A percentile compares a stretch with the other conserved stretches of the same genome.
Conservation (phyloP, 37 sponge, comb jelly and placozoan genomes). For the Beroe ovata region DNA sequence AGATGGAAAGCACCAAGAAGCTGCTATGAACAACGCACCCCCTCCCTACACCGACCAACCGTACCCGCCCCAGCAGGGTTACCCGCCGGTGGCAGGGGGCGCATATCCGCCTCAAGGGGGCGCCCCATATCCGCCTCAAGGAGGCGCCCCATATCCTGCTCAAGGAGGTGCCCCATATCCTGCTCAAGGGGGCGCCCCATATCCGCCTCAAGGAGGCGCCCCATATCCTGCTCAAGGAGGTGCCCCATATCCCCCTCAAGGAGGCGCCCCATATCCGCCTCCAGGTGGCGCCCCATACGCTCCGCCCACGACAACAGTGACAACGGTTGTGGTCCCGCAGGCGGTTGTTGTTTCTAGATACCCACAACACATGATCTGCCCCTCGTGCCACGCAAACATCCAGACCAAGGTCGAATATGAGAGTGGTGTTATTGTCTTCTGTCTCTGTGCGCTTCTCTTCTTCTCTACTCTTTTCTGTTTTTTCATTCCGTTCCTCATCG, state of each 20-base stretch:
- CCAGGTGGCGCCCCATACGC: not conserved
- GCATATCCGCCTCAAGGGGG: not conserved
- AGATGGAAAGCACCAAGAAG: not conserved
- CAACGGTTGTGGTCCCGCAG: not conserved
- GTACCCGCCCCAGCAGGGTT: not conserved
- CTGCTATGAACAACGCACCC: too few relatives aligned
- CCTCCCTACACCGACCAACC: not conserved
- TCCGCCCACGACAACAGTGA: not conserved
- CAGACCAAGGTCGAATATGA: not conserved
- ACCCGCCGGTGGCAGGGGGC: not conserved
- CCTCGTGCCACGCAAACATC: not conserved
- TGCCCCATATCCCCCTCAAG: not conserved
- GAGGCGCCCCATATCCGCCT: conserved; percentile 1
- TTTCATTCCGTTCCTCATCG: conserved; percentile 30
- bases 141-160: not conserved
- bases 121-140: conserved; percentile 14
- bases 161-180: not conserved
- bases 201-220: not conserved
- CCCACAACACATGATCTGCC: not conserved
- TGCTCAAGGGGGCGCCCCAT: not conserved
- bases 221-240: not conserved
- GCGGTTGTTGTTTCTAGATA: not conserved
- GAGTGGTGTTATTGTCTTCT: not conserved
- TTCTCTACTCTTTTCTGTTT: conserved; percentile 1
- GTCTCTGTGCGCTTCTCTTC: not conserved